phyloP scores from a whole-genome alignment of 2,113 vertebrate species.

The Xyliphius kryptos region DNA sequence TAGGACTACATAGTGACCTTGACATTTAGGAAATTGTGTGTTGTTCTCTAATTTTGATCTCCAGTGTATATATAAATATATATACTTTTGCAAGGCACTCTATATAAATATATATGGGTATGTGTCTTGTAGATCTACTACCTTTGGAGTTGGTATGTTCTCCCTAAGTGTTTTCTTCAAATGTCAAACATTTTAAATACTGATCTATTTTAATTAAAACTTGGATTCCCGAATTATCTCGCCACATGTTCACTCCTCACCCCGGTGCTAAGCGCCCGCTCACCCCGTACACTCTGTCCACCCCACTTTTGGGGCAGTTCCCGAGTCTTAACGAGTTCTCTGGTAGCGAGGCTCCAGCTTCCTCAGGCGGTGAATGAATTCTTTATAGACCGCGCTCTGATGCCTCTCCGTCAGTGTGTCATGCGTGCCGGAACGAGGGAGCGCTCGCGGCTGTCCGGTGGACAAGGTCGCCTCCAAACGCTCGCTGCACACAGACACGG shows the following conservation, averaged over 20 bases:
- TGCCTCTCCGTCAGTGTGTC: conserved; percentile 44
- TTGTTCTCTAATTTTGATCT: too few species aligned
- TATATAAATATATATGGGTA: too few species aligned
- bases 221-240: too few species aligned
- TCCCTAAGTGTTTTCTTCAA: too few species aligned
- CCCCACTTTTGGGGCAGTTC: neutral
- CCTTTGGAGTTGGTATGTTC: too few species aligned
- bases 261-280: conserved; percentile 5
- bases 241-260: neutral
- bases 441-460: conserved; percentile 15
- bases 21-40: too few species aligned
- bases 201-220: too few species aligned
- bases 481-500: conserved; percentile 1
- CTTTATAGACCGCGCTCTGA: conserved; percentile 47
- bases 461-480: conserved; percentile 37
- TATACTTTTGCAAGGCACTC: too few species aligned
- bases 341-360: conserved; percentile 14
- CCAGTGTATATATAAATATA: too few species aligned
- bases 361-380: conserved; percentile 43
- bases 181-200: too few species aligned
- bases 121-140: too few species aligned
- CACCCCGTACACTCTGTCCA: conserved; percentile 15
- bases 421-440: conserved; percentile 29
- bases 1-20: too few species aligned
- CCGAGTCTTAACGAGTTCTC: conserved; percentile 21